These are phyloP conservation scores for Perdita meconis DNA, from an alignment of 2,888 invertebrate genomes.

Conservation along the genomic window DNA sequence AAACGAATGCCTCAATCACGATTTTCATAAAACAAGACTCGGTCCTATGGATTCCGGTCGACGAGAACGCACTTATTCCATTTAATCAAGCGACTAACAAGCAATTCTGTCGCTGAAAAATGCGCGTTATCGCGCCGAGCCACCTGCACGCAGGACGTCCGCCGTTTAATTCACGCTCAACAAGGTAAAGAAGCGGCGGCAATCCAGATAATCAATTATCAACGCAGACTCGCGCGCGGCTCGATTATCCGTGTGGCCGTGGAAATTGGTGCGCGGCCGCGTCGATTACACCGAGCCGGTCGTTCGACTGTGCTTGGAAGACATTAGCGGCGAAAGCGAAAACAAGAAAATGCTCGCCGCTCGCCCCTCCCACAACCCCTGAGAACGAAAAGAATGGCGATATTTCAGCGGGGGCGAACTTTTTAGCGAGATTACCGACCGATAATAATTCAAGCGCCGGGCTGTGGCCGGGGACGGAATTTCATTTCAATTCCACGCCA, in stretches of 20 bases:
- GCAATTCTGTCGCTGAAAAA: slow-evolving; percentile 7
- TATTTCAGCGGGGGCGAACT: slow-evolving; percentile 66
- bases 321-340: slow-evolving; percentile 36
- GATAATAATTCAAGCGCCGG: slow-evolving; percentile 77
- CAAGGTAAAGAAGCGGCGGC: not conserved
- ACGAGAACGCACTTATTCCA: not conserved
- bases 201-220: slow-evolving; percentile 31
- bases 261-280: not conserved
- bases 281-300: slow-evolving; percentile 10
- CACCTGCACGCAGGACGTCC: not conserved
- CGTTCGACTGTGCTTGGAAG: not conserved
- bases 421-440: slow-evolving; percentile 75
- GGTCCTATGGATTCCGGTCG: too few species aligned
- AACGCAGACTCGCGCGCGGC: slow-evolving; percentile 4
- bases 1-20: not conserved
- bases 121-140: not conserved
- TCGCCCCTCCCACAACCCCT: too few species aligned
- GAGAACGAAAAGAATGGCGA: slow-evolving; percentile 51
- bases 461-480: slow-evolving; percentile 71
- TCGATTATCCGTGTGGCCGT: not conserved
- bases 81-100: not conserved
- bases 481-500: slow-evolving; percentile 74
- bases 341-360: slow-evolving; percentile 17
- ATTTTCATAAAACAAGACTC: not conserved
- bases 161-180: not conserved